Evolutionary conservation across 2,113 vertebrate species (phyloP).

Genomic region (Antigone vipio): DNA sequence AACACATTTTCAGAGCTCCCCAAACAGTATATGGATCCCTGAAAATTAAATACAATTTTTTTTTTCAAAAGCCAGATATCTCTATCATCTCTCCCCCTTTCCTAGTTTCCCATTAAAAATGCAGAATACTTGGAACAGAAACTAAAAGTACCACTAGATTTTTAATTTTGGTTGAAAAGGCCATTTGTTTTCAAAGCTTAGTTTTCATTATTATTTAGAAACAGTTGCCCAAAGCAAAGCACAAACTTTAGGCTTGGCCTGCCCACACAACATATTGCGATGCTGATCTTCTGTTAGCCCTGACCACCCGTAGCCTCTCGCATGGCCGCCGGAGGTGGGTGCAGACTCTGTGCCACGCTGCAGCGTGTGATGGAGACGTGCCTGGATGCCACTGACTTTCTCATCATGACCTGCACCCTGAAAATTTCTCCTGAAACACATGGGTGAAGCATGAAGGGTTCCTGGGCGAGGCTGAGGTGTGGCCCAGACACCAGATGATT

Average conservation of each 20-base stretch:
- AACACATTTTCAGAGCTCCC: neutral
- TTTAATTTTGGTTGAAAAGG: neutral
- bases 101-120: neutral
- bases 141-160: neutral
- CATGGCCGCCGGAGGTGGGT: neutral
- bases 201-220: neutral
- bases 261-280: neutral
- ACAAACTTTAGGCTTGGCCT: neutral
- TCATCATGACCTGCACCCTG: neutral
- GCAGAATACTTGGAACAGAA: neutral
- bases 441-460: neutral
- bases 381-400: neutral
- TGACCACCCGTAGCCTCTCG: neutral
- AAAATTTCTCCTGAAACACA: neutral
- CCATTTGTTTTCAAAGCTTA: neutral
- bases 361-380: neutral
- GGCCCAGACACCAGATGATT: neutral
- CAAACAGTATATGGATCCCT: neutral
- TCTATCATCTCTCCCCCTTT: neutral
- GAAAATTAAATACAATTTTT: neutral
- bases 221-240: neutral
- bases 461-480: neutral
- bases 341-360: neutral
- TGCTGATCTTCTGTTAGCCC: neutral
- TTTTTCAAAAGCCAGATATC: neutral